A percentile compares a stretch with the other conserved stretches of the same genome.
These are phyloP conservation scores for Kryphioiulus occultus DNA, from an alignment of 2,888 invertebrate genomes.

Conservation along the genomic window DNA sequence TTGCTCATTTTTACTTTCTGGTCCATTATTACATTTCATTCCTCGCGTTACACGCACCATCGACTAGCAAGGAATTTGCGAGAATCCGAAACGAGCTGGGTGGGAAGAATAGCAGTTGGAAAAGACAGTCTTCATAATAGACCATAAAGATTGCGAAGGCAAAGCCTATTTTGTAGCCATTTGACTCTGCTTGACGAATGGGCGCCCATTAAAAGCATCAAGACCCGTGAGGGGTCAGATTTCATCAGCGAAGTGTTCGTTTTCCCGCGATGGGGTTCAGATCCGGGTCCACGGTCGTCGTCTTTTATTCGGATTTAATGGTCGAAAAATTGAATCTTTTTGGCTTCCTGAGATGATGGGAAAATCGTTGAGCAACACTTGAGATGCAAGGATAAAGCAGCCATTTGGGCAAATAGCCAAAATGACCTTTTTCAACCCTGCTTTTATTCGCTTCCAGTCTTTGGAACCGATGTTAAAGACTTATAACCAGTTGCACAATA, in stretches of 20 bases:
- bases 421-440: constrained; percentile 7
- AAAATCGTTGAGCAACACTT: constrained; percentile 23
- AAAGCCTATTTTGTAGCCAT: constrained; percentile 6
- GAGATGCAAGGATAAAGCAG: constrained; percentile 14
- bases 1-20: not conserved
- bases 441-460: constrained; percentile 23
- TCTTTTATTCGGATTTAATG: constrained; percentile 17
- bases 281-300: not conserved
- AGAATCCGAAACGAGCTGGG: not conserved
- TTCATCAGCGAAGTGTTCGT: constrained; percentile 16
- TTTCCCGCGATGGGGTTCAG: not conserved
- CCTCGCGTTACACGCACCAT: not conserved
- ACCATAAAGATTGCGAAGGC: constrained; percentile 15
- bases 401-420: constrained; percentile 23
- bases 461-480: not conserved
- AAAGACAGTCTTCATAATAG: constrained; percentile 23
- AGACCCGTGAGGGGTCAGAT: constrained; percentile 1
- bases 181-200: constrained; percentile 16
- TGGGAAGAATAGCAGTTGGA: not conserved
- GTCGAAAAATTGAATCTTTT: constrained; percentile 23
- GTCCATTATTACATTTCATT: not conserved
- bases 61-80: not conserved
- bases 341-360: constrained; percentile 23
- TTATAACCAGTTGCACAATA: too few species aligned
- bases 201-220: constrained; percentile 9